Evolutionary conservation across 1,140 invertebrate species (phyloP).

Genomic region (Wiebesia pumilae): DNA sequence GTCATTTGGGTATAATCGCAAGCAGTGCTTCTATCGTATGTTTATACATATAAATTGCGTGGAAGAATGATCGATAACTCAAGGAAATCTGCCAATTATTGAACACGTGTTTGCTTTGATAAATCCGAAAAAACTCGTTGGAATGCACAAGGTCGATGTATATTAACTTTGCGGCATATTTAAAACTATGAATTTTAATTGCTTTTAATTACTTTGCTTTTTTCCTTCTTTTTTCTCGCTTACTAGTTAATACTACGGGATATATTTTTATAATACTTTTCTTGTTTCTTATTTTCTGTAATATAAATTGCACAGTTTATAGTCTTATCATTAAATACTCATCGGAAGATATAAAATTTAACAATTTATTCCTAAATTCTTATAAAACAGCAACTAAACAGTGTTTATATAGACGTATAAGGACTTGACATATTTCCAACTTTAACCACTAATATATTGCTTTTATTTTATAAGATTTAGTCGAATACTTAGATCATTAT

Average conservation of each 20-base stretch:
- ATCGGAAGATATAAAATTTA: not conserved
- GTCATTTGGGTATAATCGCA: conserved; percentile 40
- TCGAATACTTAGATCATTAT: too few relatives aligned
- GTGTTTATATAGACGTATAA: not conserved
- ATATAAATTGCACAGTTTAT: not conserved
- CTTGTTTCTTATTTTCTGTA: not conserved
- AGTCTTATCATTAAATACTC: not conserved
- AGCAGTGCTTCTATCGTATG: conserved; percentile 43
- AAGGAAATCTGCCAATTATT: conserved; percentile 62
- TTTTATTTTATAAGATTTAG: too few relatives aligned
- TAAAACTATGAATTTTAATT: conserved; percentile 14
- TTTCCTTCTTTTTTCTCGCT: not conserved
- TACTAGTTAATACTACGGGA: not conserved
- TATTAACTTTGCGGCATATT: not conserved
- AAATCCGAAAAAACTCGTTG: conserved; percentile 17
- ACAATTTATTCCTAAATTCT: not conserved
- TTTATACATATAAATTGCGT: not conserved
- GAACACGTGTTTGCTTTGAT: not conserved
- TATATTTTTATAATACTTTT: not conserved
- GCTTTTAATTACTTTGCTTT: not conserved
- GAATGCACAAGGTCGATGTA: conserved; percentile 25
- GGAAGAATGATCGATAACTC: conserved; percentile 63
- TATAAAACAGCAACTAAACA: not conserved
- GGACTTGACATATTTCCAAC: not conserved
- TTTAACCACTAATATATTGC: not conserved